Evolutionary conservation across 1,140 invertebrate species (phyloP), one percentile per base, ranked within the genome.

Genomic region (Luehdorfia chinensis): DNA sequence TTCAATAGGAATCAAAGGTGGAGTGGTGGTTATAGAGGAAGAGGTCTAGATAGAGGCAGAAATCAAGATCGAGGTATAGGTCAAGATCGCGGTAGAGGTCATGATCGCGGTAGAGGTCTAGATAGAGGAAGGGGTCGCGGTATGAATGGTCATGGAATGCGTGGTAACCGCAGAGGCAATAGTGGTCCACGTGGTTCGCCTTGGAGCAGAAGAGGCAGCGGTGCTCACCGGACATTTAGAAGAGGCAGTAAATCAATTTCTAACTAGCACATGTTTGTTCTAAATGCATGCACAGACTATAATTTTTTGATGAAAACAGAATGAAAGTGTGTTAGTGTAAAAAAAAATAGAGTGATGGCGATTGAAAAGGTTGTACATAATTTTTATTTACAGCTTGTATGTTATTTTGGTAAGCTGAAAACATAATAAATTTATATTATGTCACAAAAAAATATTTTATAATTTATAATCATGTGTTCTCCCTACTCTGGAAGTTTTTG

Each of bases 301-400:
- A 47, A 47, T 50, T 47, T 54, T 66, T 51, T 14, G 18, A 50
- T 51, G 45, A 60, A 48, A 59, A 48, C 28, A 52, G n/a, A 61
- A 43, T 65, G 63, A 66, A 50, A 58, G 66, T 70, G 67, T 71
- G 23, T 68, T 75, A 75, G 75, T 75, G 75, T 69, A 65, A 75
- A 58, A 50, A 62, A 52, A 50, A 60, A 67, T 55, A 65, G 54
- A 64, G 66, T 75, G 64, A 67, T 62, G 66, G 56, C 48, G 55
- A 63, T 66, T 59, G 51, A 60, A 66, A 73, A 70, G 71, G 76
- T 79, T 84, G 80, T 80, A 81, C 53, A 83, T 80, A 84, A 66
- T 75, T 74, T 70, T 73, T 66, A 61, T 66, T 78, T 77, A 75
- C 71, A 66, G 68, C 78, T 70, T 84, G 64, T 78, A 78, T 70